These are phyloP conservation scores for Cyphotilapia sp. DNA, from an alignment of 2,113 vertebrate genomes.

Conservation along the genomic window DNA sequence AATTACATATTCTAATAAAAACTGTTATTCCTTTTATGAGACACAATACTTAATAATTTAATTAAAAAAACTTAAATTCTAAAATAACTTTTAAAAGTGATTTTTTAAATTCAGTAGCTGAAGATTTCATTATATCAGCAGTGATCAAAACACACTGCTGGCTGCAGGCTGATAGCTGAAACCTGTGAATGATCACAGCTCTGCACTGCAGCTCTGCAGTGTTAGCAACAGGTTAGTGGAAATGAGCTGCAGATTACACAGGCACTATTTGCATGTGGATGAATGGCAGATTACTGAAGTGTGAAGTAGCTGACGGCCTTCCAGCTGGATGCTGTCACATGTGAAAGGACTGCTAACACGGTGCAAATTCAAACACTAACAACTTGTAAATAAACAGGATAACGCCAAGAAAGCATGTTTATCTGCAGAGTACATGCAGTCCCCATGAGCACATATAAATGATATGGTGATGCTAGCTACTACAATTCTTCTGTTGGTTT, in stretches of 20 bases:
- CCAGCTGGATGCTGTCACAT: constrained; percentile 44
- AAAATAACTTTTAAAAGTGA: neutral
- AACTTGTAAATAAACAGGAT: constrained; percentile 30
- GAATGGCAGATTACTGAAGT: constrained; percentile 27
- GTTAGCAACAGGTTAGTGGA: constrained; percentile 42
- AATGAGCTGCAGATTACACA: constrained; percentile 32
- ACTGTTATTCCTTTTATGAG: neutral
- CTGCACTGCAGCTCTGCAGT: neutral
- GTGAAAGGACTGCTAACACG: constrained; percentile 33
- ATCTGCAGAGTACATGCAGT: neutral
- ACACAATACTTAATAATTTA: neutral
- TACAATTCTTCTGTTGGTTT: neutral
- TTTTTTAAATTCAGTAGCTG: neutral
- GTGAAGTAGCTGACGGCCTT: constrained; percentile 31
- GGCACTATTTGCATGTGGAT: constrained; percentile 37
- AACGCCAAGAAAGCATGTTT: neutral
- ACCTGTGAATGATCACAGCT: neutral
- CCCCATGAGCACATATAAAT: neutral
- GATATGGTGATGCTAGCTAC: neutral
- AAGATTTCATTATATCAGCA: neutral
- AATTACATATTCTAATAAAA: neutral
- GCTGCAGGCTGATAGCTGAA: neutral
- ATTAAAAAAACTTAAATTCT: neutral
- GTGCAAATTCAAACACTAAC: constrained; percentile 16
- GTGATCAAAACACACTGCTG: neutral